Evolutionary conservation across 2,888 invertebrate species (phyloP), one percentile per base, ranked within the genome.

Genomic region (Acanthosepion lycidas): DNA sequence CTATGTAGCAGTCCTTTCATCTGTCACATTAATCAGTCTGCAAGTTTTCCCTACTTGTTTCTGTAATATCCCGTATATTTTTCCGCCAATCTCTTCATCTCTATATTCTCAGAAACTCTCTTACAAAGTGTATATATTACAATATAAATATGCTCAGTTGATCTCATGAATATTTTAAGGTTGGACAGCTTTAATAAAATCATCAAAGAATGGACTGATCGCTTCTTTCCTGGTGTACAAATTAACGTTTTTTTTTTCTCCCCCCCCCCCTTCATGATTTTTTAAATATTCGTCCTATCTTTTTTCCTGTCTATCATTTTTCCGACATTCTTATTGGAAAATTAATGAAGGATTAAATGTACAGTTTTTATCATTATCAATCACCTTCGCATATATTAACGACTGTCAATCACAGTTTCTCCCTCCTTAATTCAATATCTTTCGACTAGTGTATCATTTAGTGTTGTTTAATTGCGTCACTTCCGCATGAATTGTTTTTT

Each of bases 321-420:
- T 78, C 78, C 78, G 78, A 78, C 78, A 78, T 78, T 18, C 78
- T 78, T 78, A 78, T 78, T n/a, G 78, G 78, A 78, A 78, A 78
- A 78, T 78, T 78, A 78, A 78, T 78, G n/a, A 18, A 15, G n/a
- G 78, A 78, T 78, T 78, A 78, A n/a, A 78, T 33, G 18, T 78
- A 78, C 78, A 33, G 78, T 78, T 78, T 55, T 78, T 78, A 78
- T 78, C 78, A 78, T 78, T 78, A 78, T 78, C 78, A 78, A 78
- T 78, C 78, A 78, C 78, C n/a, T 78, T 15, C 9, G n/a, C 78
- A 78, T n/a, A 78, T n/a, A 78, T 78, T 78, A 78, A 78, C 78
- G 12, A 78, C 78, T 78, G 78, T 78, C 78, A 78, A 78, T 78
- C 78, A 33, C 78, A 78, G n/a, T 78, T n/a, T 33, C 78, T 33